Base-by-base conservation (phyloP, 2,888 invertebrate species). In the Ptilodon capucinus region DNA sequence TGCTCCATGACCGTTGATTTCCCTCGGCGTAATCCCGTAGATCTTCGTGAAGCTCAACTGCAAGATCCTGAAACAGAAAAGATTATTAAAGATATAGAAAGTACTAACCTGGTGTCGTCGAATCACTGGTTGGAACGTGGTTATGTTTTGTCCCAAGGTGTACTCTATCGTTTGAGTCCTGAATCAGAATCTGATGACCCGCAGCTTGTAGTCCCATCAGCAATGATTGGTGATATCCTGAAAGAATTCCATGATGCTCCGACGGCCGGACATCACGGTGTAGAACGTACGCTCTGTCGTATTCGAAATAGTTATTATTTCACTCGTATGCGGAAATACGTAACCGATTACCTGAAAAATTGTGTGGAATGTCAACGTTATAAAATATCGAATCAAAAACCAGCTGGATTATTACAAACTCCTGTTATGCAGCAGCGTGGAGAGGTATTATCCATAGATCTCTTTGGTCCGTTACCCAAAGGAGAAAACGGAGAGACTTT, bases 401-500 rank as follows among this genome's bases (percentile, higher is more conserved):
- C 23, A 23, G 23, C 23, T 23, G 23, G 23, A 6, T 23, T 23
- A 8, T 8, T 23, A 4, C 23, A 23, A 23, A 23, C 23, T 8
- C 4, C 23, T 4, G 5, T 8, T 8, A 8, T 8, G 5, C 4
- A 23, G 4, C 23, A 23, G 8, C 23, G 23, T 23, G 4, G 4
- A 4, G 23, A 23, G 8, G 8, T 8, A 4, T 8, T 23, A 4
- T 4, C 23, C 23, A 6, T 23, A 6, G 23, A 23, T 8, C 8
- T 23, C 5, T 23, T 23, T 23, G 23, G 23, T 6, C 23, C 23
- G 4, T 23, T 23, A 56, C 40, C 57, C n/a, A 32, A 45, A 32
- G 44, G 49, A 7, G 21, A 30, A 0, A 18, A 30, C 1, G 57
- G 57, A 0, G 43, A 66, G 13, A 40, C 18, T 4, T 61, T 56